Percentiles rank a stretch among this genome's conserved stretches.
Evolutionary conservation across 2,888 invertebrate species (phyloP).

Genomic region (Julus scandinavius): DNA sequence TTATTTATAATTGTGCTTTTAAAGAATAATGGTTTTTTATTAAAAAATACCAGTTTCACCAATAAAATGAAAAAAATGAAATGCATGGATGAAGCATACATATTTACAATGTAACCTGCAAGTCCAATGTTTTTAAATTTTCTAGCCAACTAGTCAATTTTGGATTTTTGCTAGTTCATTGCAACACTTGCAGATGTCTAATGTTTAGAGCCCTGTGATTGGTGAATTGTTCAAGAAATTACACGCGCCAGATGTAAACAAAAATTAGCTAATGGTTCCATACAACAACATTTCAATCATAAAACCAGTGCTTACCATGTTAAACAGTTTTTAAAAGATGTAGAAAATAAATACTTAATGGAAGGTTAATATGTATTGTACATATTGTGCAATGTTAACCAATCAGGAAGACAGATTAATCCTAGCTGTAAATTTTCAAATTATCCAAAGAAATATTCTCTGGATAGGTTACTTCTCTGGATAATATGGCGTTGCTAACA

Average conservation of each 20-base stretch:
- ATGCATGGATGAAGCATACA: no score
- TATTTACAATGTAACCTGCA: not conserved
- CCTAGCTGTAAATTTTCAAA: no score
- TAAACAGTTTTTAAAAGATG: not conserved
- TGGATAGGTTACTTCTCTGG: no score
- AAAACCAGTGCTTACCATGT: not conserved
- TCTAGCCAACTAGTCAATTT: not conserved
- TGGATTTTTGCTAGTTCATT: not conserved
- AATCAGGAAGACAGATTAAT: no score
- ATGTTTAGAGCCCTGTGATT: not conserved
- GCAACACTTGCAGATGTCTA: not conserved
- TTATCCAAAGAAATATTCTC: no score
- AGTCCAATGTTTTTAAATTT: not conserved
- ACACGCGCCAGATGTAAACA: no score
- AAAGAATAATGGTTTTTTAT: not conserved
- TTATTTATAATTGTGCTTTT: not conserved
- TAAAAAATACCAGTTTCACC: conserved; percentile 19
- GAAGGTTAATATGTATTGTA: no score
- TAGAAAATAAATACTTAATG: not conserved
- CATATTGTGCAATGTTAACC: no score
- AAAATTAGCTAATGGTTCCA: no score
- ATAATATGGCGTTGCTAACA: no score
- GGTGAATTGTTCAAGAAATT: no score
- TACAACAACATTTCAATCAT: no score
- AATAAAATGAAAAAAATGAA: not conserved